Evolutionary conservation across 1,140 invertebrate genomes (phyloP).

Genomic region (Euglossa dilemma): DNA sequence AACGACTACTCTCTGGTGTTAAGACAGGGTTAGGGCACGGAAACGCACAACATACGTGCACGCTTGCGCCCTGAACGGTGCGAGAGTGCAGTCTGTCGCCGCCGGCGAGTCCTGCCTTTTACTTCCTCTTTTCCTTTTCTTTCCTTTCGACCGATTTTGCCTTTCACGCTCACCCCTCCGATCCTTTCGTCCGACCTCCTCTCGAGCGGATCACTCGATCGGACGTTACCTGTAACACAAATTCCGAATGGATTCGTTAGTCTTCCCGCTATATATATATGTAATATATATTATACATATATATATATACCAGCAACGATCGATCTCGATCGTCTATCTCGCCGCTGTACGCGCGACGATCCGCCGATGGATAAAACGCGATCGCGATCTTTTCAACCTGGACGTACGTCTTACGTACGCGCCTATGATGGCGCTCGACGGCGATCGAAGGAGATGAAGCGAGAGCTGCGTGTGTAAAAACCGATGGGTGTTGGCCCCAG

Average conservation of each 20-base stretch:
- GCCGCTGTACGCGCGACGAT: neutral
- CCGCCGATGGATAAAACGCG: no score
- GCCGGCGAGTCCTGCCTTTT: constrained; percentile 50
- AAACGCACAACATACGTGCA: constrained; percentile 74
- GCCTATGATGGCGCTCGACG: no score
- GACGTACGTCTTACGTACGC: no score
- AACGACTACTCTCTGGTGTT: constrained; percentile 67
- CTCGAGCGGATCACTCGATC: neutral
- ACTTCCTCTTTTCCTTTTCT: constrained; percentile 21
- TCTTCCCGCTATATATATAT: neutral
- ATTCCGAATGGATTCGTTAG: neutral
- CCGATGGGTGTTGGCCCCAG: constrained; percentile 62
- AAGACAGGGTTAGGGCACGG: constrained; percentile 69
- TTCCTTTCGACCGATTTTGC: constrained; percentile 1
- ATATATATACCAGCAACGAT: no score
- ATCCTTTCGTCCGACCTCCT: constrained; percentile 1
- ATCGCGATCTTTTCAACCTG: no score
- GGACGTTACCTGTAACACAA: constrained; percentile 67
- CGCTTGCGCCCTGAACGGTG: constrained; percentile 70
- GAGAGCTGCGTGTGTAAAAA: constrained; percentile 46
- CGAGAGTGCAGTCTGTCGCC: constrained; percentile 69
- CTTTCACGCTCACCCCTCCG: constrained; percentile 25
- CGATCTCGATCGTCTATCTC: neutral
- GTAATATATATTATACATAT: neutral
- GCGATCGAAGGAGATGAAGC: no score